A percentile compares a stretch with the other conserved stretches of the same genome.
Evolutionary conservation across 2,113 vertebrate species (phyloP).

Genomic region (Strix uralensis): DNA sequence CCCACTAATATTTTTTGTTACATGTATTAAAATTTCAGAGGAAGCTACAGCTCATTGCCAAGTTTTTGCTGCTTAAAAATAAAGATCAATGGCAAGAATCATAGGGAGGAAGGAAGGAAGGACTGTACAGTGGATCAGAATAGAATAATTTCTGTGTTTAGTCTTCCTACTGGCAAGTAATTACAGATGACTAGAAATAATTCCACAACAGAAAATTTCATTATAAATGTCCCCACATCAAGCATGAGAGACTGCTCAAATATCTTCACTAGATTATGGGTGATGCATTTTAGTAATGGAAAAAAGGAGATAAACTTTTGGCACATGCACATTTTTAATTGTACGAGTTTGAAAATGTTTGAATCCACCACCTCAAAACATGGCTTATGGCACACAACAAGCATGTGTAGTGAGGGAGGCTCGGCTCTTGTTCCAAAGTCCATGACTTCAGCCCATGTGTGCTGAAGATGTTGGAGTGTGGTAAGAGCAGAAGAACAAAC

Average conservation of each 20-base stretch:
- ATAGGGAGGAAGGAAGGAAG: not conserved
- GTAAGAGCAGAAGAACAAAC: not conserved
- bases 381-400: not conserved
- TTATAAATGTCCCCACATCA: not conserved
- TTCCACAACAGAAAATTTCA: not conserved
- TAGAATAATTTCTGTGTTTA: not conserved
- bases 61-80: not conserved
- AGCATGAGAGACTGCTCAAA: not conserved
- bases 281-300: not conserved
- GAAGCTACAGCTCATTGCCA: not conserved
- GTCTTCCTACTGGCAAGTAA: not conserved
- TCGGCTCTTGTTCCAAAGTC: conserved; percentile 9
- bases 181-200: not conserved
- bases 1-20: not conserved
- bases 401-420: not conserved
- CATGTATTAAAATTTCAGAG: not conserved
- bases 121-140: not conserved
- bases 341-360: not conserved
- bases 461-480: not conserved
- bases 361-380: not conserved
- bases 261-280: not conserved
- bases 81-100: not conserved
- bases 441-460: not conserved
- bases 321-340: not conserved
- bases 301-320: not conserved